Evolutionary conservation across 2,797 vertebrate species (phyloP), one percentile per base, ranked within the genome.

Genomic region (Sitta carolinensis): DNA sequence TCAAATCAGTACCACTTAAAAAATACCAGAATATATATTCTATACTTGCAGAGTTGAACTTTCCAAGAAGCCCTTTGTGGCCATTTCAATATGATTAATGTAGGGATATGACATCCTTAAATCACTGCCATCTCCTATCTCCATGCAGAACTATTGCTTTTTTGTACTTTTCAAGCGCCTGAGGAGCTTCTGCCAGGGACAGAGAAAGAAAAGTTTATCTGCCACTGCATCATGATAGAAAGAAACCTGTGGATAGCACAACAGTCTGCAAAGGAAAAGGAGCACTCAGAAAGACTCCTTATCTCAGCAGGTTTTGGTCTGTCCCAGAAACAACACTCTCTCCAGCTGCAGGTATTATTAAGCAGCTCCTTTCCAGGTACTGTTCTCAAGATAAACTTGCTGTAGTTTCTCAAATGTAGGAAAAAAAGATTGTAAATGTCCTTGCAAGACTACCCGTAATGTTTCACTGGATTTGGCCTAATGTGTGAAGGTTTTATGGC

Each of bases 111-210:
- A 38, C 45, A 85, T 21, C 36, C 29, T 68, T 48, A 72, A 21
- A 54, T 58, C 57, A 58, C 38, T 29, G 23, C 29, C 55, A 21
- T 20, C 47, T 81, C 43, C 0, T n/a, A 11, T 58, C 40, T 67
- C 77, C 57, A 15, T 15, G 29, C 18, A 79, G 40, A n/a, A 48
- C 32, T 30, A 57, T 58, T n/a, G n/a, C 8, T 66, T 72, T 82
- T 58, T 43, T 1, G 1, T 55, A 54, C 20, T 73, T 7, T 30
- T n/a, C 0, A 0, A 76, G 36, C 20, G 51, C 42, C 63, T n/a
- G 43, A 76, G 40, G 48, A 68, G 15, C 38, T 82, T 50, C 87
- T 83, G 32, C 17, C 42, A 30, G 21, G 19, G 47, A n/a, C 25
- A 0, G 3, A 54, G 12, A 83, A 69, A 59, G 32, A 22, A n/a